A percentile compares a stretch with the other conserved stretches of the same genome.
These are phyloP conservation scores for Palythoa heliodiscus DNA, from an alignment of 92 coral and sea anemone species.

Conservation along the genomic window DNA sequence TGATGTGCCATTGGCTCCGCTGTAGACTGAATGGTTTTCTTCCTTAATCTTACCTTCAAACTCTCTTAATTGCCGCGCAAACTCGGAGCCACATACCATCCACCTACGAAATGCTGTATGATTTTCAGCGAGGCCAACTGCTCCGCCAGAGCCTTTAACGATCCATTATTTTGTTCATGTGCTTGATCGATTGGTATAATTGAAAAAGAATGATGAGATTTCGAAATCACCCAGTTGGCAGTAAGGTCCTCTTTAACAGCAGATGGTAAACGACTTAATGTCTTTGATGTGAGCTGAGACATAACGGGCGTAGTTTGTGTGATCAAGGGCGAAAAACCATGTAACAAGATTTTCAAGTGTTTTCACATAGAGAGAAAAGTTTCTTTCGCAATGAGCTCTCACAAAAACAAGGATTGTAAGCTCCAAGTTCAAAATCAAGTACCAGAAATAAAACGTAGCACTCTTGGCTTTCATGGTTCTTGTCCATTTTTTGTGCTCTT, in stretches of 20 bases:
- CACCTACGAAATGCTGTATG: conserved; percentile 4
- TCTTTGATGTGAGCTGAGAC: conserved; percentile 1
- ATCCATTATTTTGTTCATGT: not conserved
- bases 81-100: conserved; percentile 24
- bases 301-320: not conserved
- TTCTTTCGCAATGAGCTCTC: conserved; percentile 33
- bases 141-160: conserved; percentile 51
- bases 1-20: conserved; percentile 33
- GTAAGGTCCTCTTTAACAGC: conserved; percentile 33
- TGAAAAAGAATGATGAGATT: conserved; percentile 10
- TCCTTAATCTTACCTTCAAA: conserved; percentile 1
- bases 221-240: conserved; percentile 42
- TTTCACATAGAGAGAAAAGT: conserved; percentile 36
- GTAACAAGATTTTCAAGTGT: conserved; percentile 34
- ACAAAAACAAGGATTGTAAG: conserved; percentile 19
- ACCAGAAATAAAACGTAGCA: conserved; percentile 32
- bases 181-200: not conserved
- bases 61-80: not conserved
- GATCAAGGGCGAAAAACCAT: conserved; percentile 27
- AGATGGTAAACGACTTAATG: conserved; percentile 28
- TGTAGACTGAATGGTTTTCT: not conserved
- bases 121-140: conserved; percentile 20
- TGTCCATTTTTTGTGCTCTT: conserved; percentile 9
- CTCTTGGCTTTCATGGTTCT: not conserved
- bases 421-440: conserved; percentile 16